Evolutionary conservation across 2,797 vertebrate genomes (phyloP).

Genomic region (Pantherophis vulpinus): DNA sequence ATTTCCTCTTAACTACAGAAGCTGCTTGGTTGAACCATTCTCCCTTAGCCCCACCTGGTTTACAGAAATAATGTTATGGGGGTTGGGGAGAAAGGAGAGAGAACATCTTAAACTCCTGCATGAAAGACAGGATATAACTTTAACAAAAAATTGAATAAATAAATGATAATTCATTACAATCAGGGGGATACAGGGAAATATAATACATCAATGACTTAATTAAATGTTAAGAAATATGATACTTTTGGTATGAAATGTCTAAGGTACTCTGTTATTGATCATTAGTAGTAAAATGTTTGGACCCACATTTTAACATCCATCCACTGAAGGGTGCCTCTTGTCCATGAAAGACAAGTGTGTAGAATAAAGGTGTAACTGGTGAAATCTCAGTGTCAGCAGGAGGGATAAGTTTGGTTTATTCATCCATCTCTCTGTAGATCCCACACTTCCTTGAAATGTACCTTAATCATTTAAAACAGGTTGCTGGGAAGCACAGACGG

Average conservation of each 20-base stretch:
- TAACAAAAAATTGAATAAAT: not conserved
- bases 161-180: not conserved
- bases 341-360: too few relatives aligned
- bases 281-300: not conserved
- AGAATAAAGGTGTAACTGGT: not conserved
- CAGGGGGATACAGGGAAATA: not conserved
- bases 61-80: not conserved
- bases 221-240: not conserved
- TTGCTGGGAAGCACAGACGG: too few relatives aligned
- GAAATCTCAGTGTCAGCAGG: not conserved
- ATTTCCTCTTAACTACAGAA: not conserved
- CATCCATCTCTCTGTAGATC: too few relatives aligned
- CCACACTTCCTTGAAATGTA: not conserved
- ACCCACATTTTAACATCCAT: not conserved
- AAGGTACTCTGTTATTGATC: not conserved
- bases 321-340: not conserved
- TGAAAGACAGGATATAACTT: not conserved
- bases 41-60: not conserved
- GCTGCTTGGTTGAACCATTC: not conserved
- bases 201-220: not conserved
- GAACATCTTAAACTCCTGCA: not conserved
- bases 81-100: not conserved
- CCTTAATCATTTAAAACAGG: not conserved
- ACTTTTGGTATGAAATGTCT: not conserved
- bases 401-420: not conserved